A percentile compares a stretch with the other conserved stretches of the same genome.
phyloP scores from a whole-genome alignment of 2,888 invertebrate genomes.

The Acanthococcus lagerstroemiae region DNA sequence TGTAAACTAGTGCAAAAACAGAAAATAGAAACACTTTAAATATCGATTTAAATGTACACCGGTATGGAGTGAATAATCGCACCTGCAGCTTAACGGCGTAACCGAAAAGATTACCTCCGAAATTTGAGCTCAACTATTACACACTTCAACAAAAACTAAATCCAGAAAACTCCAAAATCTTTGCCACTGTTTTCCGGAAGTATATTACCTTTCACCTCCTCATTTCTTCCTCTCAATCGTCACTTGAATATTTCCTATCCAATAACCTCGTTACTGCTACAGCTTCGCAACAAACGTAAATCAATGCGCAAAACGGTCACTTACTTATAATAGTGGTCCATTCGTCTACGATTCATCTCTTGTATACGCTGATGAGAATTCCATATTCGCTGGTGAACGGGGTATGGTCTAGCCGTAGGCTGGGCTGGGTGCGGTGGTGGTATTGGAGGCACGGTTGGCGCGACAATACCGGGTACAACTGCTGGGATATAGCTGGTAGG shows the following conservation, averaged over 20 bases:
- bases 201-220: too few relatives aligned
- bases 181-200: neutral
- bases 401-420: conserved; percentile 49
- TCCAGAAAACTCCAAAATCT: neutral
- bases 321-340: conserved; percentile 37
- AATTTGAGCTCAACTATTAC: too few relatives aligned
- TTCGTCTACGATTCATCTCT: conserved; percentile 48
- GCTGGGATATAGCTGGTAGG: neutral
- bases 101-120: too few relatives aligned
- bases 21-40: neutral
- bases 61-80: too few relatives aligned
- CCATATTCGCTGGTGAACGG: conserved; percentile 65
- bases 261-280: too few relatives aligned
- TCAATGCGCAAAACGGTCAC: neutral
- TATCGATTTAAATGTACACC: too few relatives aligned
- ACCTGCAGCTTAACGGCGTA: too few relatives aligned
- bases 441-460: neutral
- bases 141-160: too few relatives aligned
- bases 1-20: conserved; percentile 9
- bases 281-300: too few relatives aligned
- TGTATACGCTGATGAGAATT: conserved; percentile 59
- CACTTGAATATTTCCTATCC: neutral
- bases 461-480: conserved; percentile 5
- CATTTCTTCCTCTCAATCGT: too few relatives aligned
- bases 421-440: conserved; percentile 23